A percentile compares a stretch with the other conserved stretches of the same genome.
These are phyloP conservation scores for Hippocampus guttulatus DNA, from an alignment of 2,113 vertebrate genomes.

Conservation along the genomic window DNA sequence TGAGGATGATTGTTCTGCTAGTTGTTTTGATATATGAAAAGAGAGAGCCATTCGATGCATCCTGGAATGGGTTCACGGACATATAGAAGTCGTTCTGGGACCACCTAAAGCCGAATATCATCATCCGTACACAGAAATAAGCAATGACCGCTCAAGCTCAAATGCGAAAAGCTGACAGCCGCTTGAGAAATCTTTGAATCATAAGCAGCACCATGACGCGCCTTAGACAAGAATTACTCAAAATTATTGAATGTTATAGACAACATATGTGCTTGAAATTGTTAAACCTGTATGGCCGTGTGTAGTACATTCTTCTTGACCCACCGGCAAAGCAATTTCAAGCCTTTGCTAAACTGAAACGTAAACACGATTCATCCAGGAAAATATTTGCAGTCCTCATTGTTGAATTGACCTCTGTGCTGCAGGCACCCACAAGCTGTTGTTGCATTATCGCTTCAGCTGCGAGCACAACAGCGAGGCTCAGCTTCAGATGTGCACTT, in stretches of 20 bases:
- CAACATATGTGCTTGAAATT: slow-evolving; percentile 6
- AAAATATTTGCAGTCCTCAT: slow-evolving; percentile 51
- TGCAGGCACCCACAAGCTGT: slow-evolving; percentile 30
- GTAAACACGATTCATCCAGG: slow-evolving; percentile 40
- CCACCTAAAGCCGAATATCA: slow-evolving; percentile 61
- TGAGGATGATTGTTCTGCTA: slow-evolving; percentile 67
- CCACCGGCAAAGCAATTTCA: slow-evolving; percentile 14
- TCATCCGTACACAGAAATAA: slow-evolving; percentile 50
- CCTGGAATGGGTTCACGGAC: slow-evolving; percentile 52
- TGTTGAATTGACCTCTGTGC: slow-evolving; percentile 41
- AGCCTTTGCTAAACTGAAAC: slow-evolving; percentile 39
- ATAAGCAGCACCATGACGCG: slow-evolving; percentile 1
- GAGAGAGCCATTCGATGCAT: slow-evolving; percentile 45
- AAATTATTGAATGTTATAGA: slow-evolving; percentile 7
- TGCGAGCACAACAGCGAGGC: slow-evolving; percentile 20
- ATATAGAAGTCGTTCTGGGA: slow-evolving; percentile 59
- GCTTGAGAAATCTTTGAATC: slow-evolving; percentile 22
- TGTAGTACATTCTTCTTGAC: slow-evolving; percentile 32
- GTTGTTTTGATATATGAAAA: slow-evolving; percentile 67
- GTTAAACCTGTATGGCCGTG: background rate
- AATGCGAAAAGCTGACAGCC: slow-evolving; percentile 14
- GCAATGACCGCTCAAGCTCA: slow-evolving; percentile 55
- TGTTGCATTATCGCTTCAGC: slow-evolving; percentile 40
- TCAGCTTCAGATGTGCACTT: slow-evolving; percentile 11
- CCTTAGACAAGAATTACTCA: slow-evolving; percentile 18